A percentile compares a stretch with the other conserved stretches of the same genome.
Conservation (phyloP, 2,888 invertebrate species). For the Thyatira batis region DNA sequence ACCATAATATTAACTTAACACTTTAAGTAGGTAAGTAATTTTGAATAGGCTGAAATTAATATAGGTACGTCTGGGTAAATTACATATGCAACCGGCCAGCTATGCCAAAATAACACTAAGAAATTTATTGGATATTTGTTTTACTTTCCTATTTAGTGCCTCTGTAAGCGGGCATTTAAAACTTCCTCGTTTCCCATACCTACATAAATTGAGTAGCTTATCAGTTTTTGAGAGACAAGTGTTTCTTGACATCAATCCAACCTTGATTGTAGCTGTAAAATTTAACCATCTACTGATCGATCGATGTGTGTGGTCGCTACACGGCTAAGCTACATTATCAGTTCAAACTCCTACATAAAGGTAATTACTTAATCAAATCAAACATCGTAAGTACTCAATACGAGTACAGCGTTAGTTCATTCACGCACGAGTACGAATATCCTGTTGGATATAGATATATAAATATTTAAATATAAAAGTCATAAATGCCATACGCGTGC, state of each 20-base stretch:
- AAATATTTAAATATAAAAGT: constrained; percentile 71
- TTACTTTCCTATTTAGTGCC: too few species aligned
- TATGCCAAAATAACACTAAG: too few species aligned
- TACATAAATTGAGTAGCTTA: too few species aligned
- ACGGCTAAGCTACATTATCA: neutral
- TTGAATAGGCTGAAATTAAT: too few species aligned
- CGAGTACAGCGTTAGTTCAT: neutral
- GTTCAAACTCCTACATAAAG: neutral
- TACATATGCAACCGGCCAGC: too few species aligned
- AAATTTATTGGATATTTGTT: too few species aligned
- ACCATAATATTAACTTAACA: too few species aligned
- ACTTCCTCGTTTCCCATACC: too few species aligned
- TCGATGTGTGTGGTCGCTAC: neutral
- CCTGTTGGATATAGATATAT: constrained; percentile 34
- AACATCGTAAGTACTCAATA: neutral
- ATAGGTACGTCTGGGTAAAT: too few species aligned
- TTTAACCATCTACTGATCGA: neutral
- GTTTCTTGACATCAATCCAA: neutral
- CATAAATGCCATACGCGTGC: constrained; percentile 79
- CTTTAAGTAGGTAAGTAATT: too few species aligned
- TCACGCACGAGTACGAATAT: constrained; percentile 17
- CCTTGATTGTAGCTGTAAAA: neutral
- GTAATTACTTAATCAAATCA: constrained; percentile 1
- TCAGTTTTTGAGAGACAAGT: neutral
- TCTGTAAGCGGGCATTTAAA: too few species aligned